Evolutionary conservation across 1,140 invertebrate genomes (phyloP).

Genomic region (Zaprionus vittiger): DNA sequence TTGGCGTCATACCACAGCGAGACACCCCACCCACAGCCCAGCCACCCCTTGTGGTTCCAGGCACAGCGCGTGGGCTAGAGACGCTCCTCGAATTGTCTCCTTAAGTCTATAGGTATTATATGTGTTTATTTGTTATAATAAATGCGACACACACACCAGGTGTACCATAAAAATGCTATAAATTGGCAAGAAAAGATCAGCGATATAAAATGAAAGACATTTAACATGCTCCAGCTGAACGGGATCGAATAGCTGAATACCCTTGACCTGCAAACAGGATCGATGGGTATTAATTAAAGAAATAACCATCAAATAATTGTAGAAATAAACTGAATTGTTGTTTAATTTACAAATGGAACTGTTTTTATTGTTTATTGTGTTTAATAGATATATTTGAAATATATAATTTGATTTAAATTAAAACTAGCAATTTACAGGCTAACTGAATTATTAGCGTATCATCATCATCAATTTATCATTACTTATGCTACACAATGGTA

Average conservation of each 20-base stretch:
- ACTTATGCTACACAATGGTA: conserved; percentile 66
- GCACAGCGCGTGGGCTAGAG: conserved; percentile 10
- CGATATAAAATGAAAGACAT: conserved; percentile 21
- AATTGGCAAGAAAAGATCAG: conserved; percentile 53
- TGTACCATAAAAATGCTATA: conserved; percentile 63
- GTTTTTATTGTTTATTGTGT: conserved; percentile 24
- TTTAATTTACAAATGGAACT: conserved; percentile 7
- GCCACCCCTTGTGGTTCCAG: neutral
- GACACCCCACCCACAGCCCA: conserved; percentile 6
- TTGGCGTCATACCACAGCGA: conserved; percentile 6
- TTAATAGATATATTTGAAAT: conserved; percentile 73
- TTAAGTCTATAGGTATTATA: conserved; percentile 21
- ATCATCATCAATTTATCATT: conserved; percentile 49
- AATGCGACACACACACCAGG: conserved; percentile 60
- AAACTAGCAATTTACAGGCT: conserved; percentile 76
- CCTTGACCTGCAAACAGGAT: neutral
- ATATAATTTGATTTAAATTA: conserved; percentile 81
- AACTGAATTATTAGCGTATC: conserved; percentile 40
- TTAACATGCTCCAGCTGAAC: neutral
- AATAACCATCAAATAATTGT: neutral
- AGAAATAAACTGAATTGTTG: neutral
- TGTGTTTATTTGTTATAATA: conserved; percentile 44
- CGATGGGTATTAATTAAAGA: neutral
- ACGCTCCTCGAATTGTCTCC: conserved; percentile 8
- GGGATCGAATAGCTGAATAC: neutral